Evolutionary conservation across 1,140 invertebrate species (phyloP).

Genomic region (Apis florea): DNA sequence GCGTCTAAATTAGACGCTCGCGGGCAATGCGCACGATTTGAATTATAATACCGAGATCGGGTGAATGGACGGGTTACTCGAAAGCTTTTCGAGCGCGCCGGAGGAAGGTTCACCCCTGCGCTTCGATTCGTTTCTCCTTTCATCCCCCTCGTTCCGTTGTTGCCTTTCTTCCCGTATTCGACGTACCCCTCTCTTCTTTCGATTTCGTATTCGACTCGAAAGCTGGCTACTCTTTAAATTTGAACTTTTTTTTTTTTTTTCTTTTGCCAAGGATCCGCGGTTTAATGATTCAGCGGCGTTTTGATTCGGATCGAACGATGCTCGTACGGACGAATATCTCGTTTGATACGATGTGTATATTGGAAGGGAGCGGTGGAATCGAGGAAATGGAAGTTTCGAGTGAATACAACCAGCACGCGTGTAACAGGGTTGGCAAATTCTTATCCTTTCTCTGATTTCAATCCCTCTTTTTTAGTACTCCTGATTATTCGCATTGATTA

Average conservation of each 20-base stretch:
- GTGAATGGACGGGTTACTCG: constrained; percentile 3
- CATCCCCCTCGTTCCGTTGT: neutral
- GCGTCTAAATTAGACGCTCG: constrained; percentile 37
- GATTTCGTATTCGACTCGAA: neutral
- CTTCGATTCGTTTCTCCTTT: neutral
- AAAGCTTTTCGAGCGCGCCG: neutral
- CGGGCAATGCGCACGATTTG: constrained; percentile 28
- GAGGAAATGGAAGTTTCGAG: neutral
- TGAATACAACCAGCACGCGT: neutral
- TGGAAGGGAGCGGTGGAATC: neutral
- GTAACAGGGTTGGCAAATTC: neutral
- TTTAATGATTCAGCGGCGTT: constrained; percentile 2
- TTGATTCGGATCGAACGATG: neutral
- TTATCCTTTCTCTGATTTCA: neutral
- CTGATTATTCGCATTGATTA: too few species aligned
- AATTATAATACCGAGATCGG: constrained; percentile 35
- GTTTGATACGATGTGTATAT: neutral
- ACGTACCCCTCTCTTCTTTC: neutral
- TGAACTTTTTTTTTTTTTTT: neutral
- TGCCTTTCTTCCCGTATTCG: neutral
- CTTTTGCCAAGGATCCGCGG: too few species aligned
- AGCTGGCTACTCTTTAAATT: neutral
- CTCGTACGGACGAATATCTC: neutral
- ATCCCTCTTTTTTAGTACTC: too few species aligned
- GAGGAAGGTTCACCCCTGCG: constrained; percentile 1